Evolutionary conservation across 2,888 invertebrate species (phyloP).

Genomic region (Plebejus melissa): DNA sequence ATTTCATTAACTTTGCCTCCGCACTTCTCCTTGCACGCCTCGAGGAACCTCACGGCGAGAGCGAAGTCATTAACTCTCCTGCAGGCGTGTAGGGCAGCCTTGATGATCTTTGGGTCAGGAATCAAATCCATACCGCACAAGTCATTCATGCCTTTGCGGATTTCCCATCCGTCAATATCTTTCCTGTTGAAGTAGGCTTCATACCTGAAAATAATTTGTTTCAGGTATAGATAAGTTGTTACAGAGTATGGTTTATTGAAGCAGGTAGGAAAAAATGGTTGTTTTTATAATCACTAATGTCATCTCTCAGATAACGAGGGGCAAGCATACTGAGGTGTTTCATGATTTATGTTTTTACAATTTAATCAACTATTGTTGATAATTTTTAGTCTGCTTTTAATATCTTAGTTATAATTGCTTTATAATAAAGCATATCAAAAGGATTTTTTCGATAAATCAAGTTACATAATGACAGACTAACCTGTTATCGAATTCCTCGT

Average conservation of each 20-base stretch:
- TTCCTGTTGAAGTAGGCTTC: slow-evolving; percentile 90
- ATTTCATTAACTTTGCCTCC: slow-evolving; percentile 85
- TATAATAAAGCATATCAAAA: neutral
- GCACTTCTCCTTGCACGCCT: slow-evolving; percentile 94
- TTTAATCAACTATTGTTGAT: neutral
- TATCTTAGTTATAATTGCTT: neutral
- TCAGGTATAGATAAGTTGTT: neutral
- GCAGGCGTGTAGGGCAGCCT: slow-evolving; percentile 93
- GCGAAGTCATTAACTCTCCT: slow-evolving; percentile 96
- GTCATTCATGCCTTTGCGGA: slow-evolving; percentile 94
- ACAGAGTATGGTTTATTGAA: neutral
- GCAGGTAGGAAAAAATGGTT: neutral
- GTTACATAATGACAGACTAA: slow-evolving; percentile 78
- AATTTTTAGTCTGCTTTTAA: neutral
- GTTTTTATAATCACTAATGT: neutral
- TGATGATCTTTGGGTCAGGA: slow-evolving; percentile 94
- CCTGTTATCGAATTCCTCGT: slow-evolving; percentile 91
- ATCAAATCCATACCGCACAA: slow-evolving; percentile 93
- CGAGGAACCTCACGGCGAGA: slow-evolving; percentile 94
- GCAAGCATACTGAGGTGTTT: neutral
- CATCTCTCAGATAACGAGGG: too few species aligned
- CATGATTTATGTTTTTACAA: neutral
- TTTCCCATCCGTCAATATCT: slow-evolving; percentile 96
- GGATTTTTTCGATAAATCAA: neutral
- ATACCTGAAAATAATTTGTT: slow-evolving; percentile 75